Percentiles rank a stretch among this genome's conserved stretches.
These are phyloP conservation scores for Asteroscopus sphinx DNA, from an alignment of 2,888 invertebrate species.

Conservation along the genomic window DNA sequence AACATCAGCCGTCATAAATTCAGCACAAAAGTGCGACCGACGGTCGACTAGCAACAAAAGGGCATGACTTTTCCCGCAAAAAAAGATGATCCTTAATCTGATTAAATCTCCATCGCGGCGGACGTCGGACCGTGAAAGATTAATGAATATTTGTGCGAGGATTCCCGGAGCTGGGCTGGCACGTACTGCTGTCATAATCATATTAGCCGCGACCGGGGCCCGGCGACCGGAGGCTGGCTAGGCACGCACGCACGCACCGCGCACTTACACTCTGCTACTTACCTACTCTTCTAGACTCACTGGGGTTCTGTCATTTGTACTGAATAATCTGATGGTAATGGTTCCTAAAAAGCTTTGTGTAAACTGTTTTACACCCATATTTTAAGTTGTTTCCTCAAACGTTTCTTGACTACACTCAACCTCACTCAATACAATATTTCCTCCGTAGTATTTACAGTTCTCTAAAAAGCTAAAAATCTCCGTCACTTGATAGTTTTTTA, in stretches of 20 bases:
- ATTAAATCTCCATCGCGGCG: constrained; percentile 90
- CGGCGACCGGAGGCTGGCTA: constrained; percentile 81
- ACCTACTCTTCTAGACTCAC: constrained; percentile 54
- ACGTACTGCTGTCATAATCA: constrained; percentile 90
- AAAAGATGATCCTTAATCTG: constrained; percentile 90
- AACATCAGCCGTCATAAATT: constrained; percentile 86
- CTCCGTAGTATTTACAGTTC: no score
- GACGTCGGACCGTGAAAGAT: constrained; percentile 90
- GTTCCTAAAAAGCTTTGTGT: neutral
- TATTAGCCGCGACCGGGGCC: constrained; percentile 86
- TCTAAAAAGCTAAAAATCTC: no score
- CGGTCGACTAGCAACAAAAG: constrained; percentile 87
- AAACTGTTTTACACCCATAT: neutral
- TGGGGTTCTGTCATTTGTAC: constrained; percentile 22
- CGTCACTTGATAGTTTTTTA: no score
- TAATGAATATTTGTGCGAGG: constrained; percentile 90
- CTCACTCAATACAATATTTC: no score
- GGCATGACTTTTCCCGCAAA: constrained; percentile 89
- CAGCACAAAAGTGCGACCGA: constrained; percentile 87
- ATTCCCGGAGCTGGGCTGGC: constrained; percentile 87
- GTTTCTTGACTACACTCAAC: no score
- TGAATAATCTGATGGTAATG: constrained; percentile 8
- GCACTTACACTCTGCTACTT: constrained; percentile 58
- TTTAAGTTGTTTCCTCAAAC: no score
- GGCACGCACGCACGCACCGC: constrained; percentile 81